Evolutionary conservation across 2,797 vertebrate genomes (phyloP), one percentile per base, ranked within the genome.

Genomic region (Eleutherodactylus coqui): DNA sequence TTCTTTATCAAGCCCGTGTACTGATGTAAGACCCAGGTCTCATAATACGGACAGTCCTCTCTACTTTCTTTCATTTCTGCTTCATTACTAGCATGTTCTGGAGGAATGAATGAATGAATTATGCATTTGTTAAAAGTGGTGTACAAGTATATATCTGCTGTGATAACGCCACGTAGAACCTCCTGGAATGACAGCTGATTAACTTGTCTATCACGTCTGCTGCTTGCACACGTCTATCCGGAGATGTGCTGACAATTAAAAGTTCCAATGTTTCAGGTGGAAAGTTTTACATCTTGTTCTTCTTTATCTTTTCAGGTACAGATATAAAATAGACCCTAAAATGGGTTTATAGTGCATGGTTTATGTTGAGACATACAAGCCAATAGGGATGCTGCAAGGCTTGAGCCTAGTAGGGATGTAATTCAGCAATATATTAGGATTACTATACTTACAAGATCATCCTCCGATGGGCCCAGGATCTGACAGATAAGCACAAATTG

Each of bases 181-280:
- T 27, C 24, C 27, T n/a, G 24, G 5, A 51, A 41, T 70, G 79
- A 70, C 79, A 55, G 62, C 45, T 27, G 24, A 51, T 82, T 82
- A 70, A 41, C 79, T 51, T 38, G 45, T 41, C 64, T 27, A 32
- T 38, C 79, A 70, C 24, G 8, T 53, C 47, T 17, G 47, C 21
- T 36, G 17, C 34, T 38, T 11, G 32, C 36, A 70, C 21, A 8
- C 41, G 19, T 14, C 60, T 67, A 47, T 10, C 17, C 32, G 32
- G 60, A 47, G 58, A 64, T 36, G 41, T 19, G 41, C n/a, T 62
- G 55, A 67, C 60, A 69, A 51, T 49, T 81, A 69, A 67, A 47
- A 34, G 62, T 81, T 69, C 49, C 19, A 81, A 13, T 67, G 51
- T 69, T n/a, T 69, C 7, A 3, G 45, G 43, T n/a, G 27, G 10